A percentile compares a stretch with the other conserved stretches of the same genome.
These are phyloP conservation scores for Asobara japonica DNA, from an alignment of 1,140 invertebrate species.

Conservation along the genomic window DNA sequence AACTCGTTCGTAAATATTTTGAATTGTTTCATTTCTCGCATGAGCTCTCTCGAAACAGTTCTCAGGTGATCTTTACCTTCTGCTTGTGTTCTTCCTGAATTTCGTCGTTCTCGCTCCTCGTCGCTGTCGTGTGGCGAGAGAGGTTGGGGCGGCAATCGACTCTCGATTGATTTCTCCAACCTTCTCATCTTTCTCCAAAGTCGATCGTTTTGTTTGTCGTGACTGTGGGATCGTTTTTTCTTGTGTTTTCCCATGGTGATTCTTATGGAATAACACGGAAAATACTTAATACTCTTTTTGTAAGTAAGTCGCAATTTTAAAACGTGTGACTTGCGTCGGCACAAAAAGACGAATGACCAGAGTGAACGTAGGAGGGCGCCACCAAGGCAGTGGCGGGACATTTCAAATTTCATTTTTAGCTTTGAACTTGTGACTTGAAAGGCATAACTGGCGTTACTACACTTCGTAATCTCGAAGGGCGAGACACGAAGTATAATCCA, in stretches of 20 bases:
- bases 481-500: too few relatives aligned
- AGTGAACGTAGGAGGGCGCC: not conserved
- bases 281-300: not conserved
- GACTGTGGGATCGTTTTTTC: not conserved
- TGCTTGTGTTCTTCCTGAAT: not conserved
- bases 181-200: not conserved
- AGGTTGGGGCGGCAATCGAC: not conserved
- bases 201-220: not conserved
- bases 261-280: not conserved
- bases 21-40: not conserved
- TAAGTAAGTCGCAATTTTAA: not conserved
- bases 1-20: not conserved
- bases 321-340: not conserved
- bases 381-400: too few relatives aligned
- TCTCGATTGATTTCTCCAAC: not conserved
- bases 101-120: not conserved
- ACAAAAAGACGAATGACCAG: slow-evolving; percentile 7
- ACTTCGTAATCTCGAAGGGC: too few relatives aligned
- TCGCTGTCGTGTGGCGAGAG: not conserved
- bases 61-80: not conserved
- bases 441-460: too few relatives aligned
- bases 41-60: not conserved
- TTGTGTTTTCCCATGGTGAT: not conserved
- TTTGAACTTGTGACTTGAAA: too few relatives aligned
- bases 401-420: too few relatives aligned